A percentile compares a stretch with the other conserved stretches of the same genome.
Evolutionary conservation across 2,888 invertebrate species (phyloP).

Genomic region (Drosophila kokeensis): DNA sequence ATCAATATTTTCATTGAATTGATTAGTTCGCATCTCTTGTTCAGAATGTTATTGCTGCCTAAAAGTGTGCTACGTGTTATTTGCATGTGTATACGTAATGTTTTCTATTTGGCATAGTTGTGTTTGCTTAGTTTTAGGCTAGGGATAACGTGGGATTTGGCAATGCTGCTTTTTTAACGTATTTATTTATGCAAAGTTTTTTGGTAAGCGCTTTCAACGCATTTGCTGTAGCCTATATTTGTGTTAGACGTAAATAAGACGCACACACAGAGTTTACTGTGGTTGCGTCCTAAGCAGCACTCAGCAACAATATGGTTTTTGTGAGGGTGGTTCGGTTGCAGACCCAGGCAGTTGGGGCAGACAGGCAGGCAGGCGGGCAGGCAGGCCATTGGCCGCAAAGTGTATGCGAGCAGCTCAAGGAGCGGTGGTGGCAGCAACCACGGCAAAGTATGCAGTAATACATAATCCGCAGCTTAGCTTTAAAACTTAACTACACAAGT

Average conservation of each 20-base stretch:
- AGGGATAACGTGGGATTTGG: conserved; percentile 58
- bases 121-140: conserved; percentile 63
- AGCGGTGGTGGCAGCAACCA: conserved; percentile 49
- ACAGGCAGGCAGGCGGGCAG: conserved; percentile 1
- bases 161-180: conserved; percentile 23
- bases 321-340: conserved; percentile 6
- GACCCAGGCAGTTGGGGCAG: not conserved
- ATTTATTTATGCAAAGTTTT: conserved; percentile 64
- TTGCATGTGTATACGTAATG: conserved; percentile 29
- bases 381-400: conserved; percentile 37
- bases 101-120: conserved; percentile 38
- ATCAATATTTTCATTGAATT: conserved; percentile 77
- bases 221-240: conserved; percentile 53
- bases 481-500: conserved; percentile 78
- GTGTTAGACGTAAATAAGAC: conserved; percentile 58
- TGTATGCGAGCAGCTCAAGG: conserved; percentile 27
- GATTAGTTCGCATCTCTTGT: conserved; percentile 59
- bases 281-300: conserved; percentile 46
- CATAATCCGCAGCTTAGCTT: conserved; percentile 77
- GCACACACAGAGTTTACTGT: conserved; percentile 41
- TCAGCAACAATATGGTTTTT: conserved; percentile 33
- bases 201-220: conserved; percentile 54
- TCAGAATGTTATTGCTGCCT: conserved; percentile 42
- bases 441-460: conserved; percentile 73
- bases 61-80: conserved; percentile 45